Conservation (phyloP, 30 jellyfish, hydroid and myxozoan genomes). For the Aurelia sp. region DNA sequence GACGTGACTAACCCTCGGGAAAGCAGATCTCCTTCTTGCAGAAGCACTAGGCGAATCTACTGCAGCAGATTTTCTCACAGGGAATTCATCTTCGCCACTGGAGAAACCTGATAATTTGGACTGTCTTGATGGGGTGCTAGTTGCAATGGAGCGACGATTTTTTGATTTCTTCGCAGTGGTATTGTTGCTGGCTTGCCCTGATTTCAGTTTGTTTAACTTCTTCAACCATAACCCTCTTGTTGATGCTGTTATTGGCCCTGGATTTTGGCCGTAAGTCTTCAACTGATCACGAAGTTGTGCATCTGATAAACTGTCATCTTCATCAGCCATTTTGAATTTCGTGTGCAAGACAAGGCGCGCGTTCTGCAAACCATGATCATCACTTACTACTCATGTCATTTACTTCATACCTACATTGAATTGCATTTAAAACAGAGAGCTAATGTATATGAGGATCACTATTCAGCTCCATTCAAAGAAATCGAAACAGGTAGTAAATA, state of each 20-base stretch:
- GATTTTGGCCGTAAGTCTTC: slow-evolving; percentile 56
- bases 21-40: slow-evolving; percentile 49
- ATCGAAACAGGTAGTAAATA: too few relatives aligned
- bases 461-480: too few relatives aligned
- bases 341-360: slow-evolving; percentile 46
- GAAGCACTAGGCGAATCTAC: slow-evolving; percentile 28
- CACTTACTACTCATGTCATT: too few relatives aligned
- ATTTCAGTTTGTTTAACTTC: slow-evolving; percentile 42
- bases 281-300: slow-evolving; percentile 85
- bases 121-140: slow-evolving; percentile 62
- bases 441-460: too few relatives aligned
- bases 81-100: slow-evolving; percentile 83
- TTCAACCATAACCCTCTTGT: slow-evolving; percentile 71
- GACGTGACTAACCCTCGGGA: slow-evolving; percentile 23
- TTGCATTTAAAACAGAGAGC: too few relatives aligned
- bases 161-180: slow-evolving; percentile 21
- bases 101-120: slow-evolving; percentile 81
- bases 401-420: too few relatives aligned
- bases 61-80: background rate
- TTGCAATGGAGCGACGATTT: slow-evolving; percentile 55
- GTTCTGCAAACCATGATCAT: background rate
- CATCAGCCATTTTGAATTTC: slow-evolving; percentile 90
- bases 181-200: slow-evolving; percentile 19
- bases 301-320: slow-evolving; percentile 59
- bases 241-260: slow-evolving; percentile 85